Percentiles rank a stretch among this genome's conserved stretches.
Conservation (phyloP, 2,888 invertebrate species). For the Macrophya annulata region DNA sequence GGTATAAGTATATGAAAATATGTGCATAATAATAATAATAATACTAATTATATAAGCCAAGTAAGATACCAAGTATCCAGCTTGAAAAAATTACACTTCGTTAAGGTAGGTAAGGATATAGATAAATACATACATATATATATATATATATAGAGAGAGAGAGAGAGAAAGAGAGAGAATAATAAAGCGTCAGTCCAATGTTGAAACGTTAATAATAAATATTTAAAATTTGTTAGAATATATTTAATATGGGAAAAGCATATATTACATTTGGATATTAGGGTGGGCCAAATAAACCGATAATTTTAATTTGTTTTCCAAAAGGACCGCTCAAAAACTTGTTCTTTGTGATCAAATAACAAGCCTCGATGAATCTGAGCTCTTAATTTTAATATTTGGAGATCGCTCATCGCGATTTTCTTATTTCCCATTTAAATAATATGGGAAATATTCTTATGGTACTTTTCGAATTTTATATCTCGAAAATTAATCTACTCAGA, state of each 20-base stretch:
- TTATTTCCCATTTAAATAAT: too few relatives aligned
- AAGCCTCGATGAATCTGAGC: too few relatives aligned
- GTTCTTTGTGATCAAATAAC: too few relatives aligned
- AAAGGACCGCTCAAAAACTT: too few relatives aligned
- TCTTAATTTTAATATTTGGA: too few relatives aligned
- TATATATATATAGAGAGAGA: background rate
- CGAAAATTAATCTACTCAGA: too few relatives aligned
- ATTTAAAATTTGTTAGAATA: constrained; percentile 43
- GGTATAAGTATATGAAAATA: constrained; percentile 26
- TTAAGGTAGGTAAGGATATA: constrained; percentile 40
- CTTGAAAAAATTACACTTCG: constrained; percentile 45
- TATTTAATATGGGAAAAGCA: constrained; percentile 27
- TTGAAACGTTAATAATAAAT: background rate
- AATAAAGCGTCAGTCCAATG: constrained; percentile 36
- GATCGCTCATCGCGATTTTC: too few relatives aligned
- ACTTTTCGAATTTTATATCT: too few relatives aligned
- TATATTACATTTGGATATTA: constrained; percentile 1
- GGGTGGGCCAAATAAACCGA: too few relatives aligned
- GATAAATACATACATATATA: background rate
- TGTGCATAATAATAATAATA: constrained; percentile 31
- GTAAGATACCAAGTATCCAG: constrained; percentile 50
- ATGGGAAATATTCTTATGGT: too few relatives aligned
- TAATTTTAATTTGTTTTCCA: too few relatives aligned
- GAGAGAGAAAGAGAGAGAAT: background rate
- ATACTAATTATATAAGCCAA: constrained; percentile 5